phyloP scores from a whole-genome alignment of 2,113 vertebrate genomes.

The Anhinga rufa region DNA sequence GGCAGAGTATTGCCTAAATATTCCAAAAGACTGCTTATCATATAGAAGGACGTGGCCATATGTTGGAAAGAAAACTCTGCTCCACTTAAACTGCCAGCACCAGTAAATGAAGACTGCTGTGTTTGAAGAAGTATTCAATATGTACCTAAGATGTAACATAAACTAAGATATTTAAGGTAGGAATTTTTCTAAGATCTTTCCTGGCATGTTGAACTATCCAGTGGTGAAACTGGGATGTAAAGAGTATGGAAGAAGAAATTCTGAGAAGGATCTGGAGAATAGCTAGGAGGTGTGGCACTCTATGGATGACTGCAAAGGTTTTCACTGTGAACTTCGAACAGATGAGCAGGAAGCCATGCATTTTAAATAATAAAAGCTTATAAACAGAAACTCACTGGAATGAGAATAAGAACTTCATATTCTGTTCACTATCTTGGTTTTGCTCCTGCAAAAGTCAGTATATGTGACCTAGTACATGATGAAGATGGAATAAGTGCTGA shows the following conservation, averaged over 20 bases:
- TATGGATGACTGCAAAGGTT: background rate
- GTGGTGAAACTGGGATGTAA: background rate
- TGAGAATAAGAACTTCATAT: background rate
- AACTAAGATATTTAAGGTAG: background rate
- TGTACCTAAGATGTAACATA: background rate
- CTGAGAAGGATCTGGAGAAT: background rate
- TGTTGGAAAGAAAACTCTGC: background rate
- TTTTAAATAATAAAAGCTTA: background rate
- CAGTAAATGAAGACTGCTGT: background rate
- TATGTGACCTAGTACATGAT: background rate
- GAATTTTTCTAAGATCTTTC: background rate
- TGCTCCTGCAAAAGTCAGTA: background rate
- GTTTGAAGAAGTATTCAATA: background rate
- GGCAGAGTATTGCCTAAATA: background rate
- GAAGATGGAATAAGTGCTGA: background rate
- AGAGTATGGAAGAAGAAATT: background rate
- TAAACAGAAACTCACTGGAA: background rate
- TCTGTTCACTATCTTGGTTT: background rate
- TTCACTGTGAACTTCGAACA: background rate
- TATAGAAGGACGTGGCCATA: background rate
- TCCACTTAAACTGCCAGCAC: background rate
- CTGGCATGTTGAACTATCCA: background rate
- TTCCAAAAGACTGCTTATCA: background rate
- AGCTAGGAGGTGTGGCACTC: background rate
- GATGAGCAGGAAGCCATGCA: background rate